Evolutionary conservation across 2,888 invertebrate species (phyloP).

Genomic region (Papilio protenor): DNA sequence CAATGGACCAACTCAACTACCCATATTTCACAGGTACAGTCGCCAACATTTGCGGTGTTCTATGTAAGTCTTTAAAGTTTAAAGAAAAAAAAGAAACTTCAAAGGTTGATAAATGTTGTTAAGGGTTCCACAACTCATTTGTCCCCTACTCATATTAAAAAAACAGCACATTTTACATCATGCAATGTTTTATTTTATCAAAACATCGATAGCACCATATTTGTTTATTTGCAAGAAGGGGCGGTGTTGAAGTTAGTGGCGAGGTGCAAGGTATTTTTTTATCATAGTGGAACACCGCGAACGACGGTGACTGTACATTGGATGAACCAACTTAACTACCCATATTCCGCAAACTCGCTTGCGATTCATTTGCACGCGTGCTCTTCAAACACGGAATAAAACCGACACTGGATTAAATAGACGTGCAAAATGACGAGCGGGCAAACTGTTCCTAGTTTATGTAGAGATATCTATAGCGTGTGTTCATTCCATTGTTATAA

Average conservation of each 20-base stretch:
- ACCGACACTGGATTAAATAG: slow-evolving; percentile 39
- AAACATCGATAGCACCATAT: not conserved
- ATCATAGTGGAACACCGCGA: not conserved
- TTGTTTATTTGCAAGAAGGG: not conserved
- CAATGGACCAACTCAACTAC: slow-evolving; percentile 34
- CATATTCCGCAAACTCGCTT: slow-evolving; percentile 39
- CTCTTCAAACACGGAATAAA: slow-evolving; percentile 41
- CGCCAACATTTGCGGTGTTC: not conserved
- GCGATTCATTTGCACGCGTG: slow-evolving; percentile 43
- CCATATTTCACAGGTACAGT: slow-evolving; percentile 29
- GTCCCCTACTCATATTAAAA: no score
- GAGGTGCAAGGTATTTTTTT: not conserved
- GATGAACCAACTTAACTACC: slow-evolving; percentile 38
- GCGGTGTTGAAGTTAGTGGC: not conserved
- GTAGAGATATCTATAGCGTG: not conserved
- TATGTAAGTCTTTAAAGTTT: not conserved
- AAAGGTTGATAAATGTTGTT: no score
- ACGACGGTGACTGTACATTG: slow-evolving; percentile 25
- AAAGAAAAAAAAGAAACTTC: no score
- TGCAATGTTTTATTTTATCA: no score
- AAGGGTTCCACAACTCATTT: no score
- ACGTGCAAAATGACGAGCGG: slow-evolving; percentile 38
- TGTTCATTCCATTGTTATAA: no score
- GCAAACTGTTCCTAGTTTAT: slow-evolving; percentile 13
- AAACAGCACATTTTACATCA: no score